Evolutionary conservation across 1,140 invertebrate genomes (phyloP).

Genomic region (Delia radicum): DNA sequence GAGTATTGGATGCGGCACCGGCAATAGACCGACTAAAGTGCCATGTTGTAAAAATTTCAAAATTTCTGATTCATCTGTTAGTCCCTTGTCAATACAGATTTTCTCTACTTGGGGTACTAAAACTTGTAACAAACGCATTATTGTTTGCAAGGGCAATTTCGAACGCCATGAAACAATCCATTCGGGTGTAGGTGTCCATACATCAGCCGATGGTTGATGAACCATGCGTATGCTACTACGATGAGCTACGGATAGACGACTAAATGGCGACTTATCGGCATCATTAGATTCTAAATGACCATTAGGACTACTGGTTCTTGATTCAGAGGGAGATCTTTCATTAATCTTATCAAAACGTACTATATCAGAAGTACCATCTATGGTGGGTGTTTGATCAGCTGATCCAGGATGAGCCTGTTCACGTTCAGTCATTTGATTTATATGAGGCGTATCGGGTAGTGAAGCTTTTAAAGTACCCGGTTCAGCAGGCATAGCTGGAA

Average conservation of each 20-base stretch:
- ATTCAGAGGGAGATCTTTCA: constrained; percentile 30
- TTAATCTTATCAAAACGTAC: constrained; percentile 26
- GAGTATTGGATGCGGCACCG: constrained; percentile 98
- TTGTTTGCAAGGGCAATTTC: constrained; percentile 96
- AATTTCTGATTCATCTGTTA: constrained; percentile 99
- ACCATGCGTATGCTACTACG: constrained; percentile 52
- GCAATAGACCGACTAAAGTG: constrained; percentile 94
- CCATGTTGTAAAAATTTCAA: constrained; percentile 98
- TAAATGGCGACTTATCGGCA: constrained; percentile 29
- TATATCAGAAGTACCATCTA: constrained; percentile 35
- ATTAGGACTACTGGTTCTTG: constrained; percentile 35
- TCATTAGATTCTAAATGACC: neutral
- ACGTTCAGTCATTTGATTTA: constrained; percentile 87
- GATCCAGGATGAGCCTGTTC: constrained; percentile 79
- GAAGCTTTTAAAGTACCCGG: constrained; percentile 88
- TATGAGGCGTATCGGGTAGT: constrained; percentile 82
- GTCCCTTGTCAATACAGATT: constrained; percentile 99
- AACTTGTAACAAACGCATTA: constrained; percentile 97
- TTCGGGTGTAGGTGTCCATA: constrained; percentile 84
- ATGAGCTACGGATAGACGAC: constrained; percentile 51
- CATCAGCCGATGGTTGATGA: constrained; percentile 36
- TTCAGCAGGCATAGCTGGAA: constrained; percentile 83
- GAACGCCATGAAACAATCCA: constrained; percentile 97
- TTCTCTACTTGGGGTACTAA: constrained; percentile 99
- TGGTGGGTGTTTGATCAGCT: constrained; percentile 33